A percentile compares a stretch with the other conserved stretches of the same genome.
Evolutionary conservation across 1,140 invertebrate species (phyloP).

Genomic region (Drosophila ironensis): DNA sequence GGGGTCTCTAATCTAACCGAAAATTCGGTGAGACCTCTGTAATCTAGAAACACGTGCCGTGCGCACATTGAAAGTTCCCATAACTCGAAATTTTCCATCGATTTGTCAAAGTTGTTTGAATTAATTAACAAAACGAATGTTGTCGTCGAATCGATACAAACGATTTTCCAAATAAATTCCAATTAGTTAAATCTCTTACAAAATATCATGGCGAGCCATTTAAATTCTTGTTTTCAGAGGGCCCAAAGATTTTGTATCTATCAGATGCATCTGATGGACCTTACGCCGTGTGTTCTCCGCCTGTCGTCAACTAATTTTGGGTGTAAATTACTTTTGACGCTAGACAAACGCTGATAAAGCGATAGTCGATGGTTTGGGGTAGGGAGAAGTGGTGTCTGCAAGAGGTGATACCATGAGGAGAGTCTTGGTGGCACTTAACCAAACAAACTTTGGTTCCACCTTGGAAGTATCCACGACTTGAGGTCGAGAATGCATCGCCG

Average conservation of each 20-base stretch:
- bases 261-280: slow-evolving; percentile 33
- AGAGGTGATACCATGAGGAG: slow-evolving; percentile 16
- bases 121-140: slow-evolving; percentile 15
- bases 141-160: too few relatives aligned
- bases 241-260: slow-evolving; percentile 10
- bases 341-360: slow-evolving; percentile 61
- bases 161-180: slow-evolving; percentile 53
- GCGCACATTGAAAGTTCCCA: slow-evolving; percentile 18
- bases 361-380: slow-evolving; percentile 33
- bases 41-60: slow-evolving; percentile 33
- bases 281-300: not conserved
- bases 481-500: slow-evolving; percentile 1
- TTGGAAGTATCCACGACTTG: not conserved
- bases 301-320: slow-evolving; percentile 43
- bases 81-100: slow-evolving; percentile 15
- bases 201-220: slow-evolving; percentile 29
- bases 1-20: not conserved
- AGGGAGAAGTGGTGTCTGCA: not conserved
- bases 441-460: slow-evolving; percentile 22
- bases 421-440: slow-evolving; percentile 41
- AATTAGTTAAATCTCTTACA: slow-evolving; percentile 59
- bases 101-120: slow-evolving; percentile 31
- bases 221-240: slow-evolving; percentile 30
- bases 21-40: not conserved
- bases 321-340: slow-evolving; percentile 68